Evolutionary conservation across 2,113 vertebrate genomes (phyloP).

Genomic region (Hypanus sabinus): DNA sequence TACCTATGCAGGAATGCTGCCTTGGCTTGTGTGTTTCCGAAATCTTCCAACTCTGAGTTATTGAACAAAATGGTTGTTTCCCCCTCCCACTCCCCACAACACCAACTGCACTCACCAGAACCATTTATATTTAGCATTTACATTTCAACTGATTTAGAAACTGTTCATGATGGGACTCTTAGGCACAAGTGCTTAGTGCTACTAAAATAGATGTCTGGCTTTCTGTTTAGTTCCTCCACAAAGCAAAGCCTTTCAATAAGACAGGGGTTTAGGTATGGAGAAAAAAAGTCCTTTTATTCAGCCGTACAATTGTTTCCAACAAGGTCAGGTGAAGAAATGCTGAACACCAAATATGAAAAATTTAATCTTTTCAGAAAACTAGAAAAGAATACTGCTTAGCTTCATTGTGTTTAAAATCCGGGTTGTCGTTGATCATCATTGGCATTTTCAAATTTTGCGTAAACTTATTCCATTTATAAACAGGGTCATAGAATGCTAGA

Average conservation of each 20-base stretch:
- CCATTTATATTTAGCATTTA: too few relatives aligned
- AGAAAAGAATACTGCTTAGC: neutral
- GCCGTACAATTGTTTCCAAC: neutral
- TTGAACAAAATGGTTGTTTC: too few relatives aligned
- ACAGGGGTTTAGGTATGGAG: neutral
- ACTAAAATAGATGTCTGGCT: neutral
- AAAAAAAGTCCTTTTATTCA: neutral
- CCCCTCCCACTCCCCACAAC: too few relatives aligned
- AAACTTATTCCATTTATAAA: neutral
- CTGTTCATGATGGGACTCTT: neutral
- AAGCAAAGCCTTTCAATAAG: neutral
- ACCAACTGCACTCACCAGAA: too few relatives aligned
- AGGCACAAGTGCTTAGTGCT: neutral
- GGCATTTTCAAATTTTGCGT: neutral
- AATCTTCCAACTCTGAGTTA: too few relatives aligned
- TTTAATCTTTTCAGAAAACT: neutral
- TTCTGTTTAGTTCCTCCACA: neutral
- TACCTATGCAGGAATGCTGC: too few relatives aligned
- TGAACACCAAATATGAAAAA: neutral
- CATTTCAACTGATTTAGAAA: neutral
- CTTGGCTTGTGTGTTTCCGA: too few relatives aligned
- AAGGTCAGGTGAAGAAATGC: neutral
- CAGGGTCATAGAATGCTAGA: too few relatives aligned
- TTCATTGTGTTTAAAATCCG: neutral
- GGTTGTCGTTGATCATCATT: too few relatives aligned